Conservation (phyloP, 2,113 vertebrate species). For the Neomonachus schauinslandi region DNA sequence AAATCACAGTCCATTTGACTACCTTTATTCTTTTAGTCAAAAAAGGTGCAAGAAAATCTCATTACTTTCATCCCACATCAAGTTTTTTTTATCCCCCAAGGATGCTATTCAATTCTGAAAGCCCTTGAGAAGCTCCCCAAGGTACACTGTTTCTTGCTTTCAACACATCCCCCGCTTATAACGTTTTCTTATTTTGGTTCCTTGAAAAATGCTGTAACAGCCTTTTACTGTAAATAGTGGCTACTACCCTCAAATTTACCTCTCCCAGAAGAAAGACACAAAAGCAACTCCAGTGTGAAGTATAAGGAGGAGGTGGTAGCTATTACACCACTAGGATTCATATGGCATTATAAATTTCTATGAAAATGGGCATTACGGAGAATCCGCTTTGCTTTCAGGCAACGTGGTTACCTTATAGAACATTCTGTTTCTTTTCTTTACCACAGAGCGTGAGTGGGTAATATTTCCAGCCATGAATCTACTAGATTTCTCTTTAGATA, state of each 20-base stretch:
- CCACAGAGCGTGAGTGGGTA: conserved; percentile 14
- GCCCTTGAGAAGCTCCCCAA: conserved; percentile 54
- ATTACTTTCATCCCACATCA: conserved; percentile 14
- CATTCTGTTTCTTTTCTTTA: conserved; percentile 21
- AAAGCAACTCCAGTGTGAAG: conserved; percentile 52
- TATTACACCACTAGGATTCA: conserved; percentile 60
- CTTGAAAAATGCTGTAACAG: conserved; percentile 64
- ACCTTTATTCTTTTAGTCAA: conserved; percentile 52
- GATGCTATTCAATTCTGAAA: conserved; percentile 58
- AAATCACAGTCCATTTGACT: conserved; percentile 34
- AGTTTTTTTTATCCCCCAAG: conserved; percentile 48
- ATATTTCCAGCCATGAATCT: conserved; percentile 49
- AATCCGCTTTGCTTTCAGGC: conserved; percentile 39
- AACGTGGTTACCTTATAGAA: conserved; percentile 23
- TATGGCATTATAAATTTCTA: conserved; percentile 64
- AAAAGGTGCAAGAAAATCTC: conserved; percentile 53
- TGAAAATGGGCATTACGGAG: conserved; percentile 49
- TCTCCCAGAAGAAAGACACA: conserved; percentile 74
- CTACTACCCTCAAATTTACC: conserved; percentile 71
- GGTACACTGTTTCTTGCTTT: conserved; percentile 57
- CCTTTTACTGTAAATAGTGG: conserved; percentile 68
- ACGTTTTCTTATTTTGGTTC: conserved; percentile 67
- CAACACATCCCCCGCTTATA: conserved; percentile 46
- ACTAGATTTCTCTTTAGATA: conserved; percentile 57
- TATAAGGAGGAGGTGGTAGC: conserved; percentile 53